phyloP scores from a whole-genome alignment of 2,113 vertebrate species.

The Heteronetta atricapilla region DNA sequence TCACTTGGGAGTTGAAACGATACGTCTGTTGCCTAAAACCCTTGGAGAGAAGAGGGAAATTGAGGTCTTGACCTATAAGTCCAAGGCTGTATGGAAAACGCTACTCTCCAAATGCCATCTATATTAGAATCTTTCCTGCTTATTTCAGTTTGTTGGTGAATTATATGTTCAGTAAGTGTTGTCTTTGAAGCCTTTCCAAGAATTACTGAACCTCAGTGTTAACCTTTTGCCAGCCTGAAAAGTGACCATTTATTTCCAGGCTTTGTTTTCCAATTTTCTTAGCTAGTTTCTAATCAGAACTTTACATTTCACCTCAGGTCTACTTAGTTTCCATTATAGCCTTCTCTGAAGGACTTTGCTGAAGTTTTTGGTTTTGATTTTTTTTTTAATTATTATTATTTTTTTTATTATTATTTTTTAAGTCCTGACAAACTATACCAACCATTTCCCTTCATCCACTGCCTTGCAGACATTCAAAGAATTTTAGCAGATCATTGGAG shows the following conservation, averaged over 20 bases:
- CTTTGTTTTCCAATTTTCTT: conserved; percentile 32
- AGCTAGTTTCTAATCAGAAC: conserved; percentile 27
- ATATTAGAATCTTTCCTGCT: conserved; percentile 59
- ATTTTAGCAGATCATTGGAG: accelerated
- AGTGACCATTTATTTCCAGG: conserved; percentile 18
- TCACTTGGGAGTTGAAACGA: conserved; percentile 47
- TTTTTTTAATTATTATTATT: too few relatives aligned
- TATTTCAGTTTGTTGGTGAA: conserved; percentile 62
- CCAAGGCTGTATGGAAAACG: conserved; percentile 36
- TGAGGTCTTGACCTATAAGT: conserved; percentile 63
- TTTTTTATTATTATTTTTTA: not conserved
- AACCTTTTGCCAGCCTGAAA: conserved; percentile 49
- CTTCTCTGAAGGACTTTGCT: not conserved
- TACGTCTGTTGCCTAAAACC: conserved; percentile 46
- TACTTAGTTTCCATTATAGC: not conserved
- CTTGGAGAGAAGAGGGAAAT: conserved; percentile 60
- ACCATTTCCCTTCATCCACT: not conserved
- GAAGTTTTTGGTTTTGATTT: not conserved
- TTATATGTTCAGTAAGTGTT: conserved; percentile 36
- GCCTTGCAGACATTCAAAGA: not conserved
- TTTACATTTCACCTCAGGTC: not conserved
- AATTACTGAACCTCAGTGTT: not conserved
- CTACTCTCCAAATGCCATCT: conserved; percentile 60
- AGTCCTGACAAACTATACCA: not conserved
- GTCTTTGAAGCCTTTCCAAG: conserved; percentile 51